Evolutionary conservation across 2,888 invertebrate species (phyloP).

Genomic region (Rhagium mordax): DNA sequence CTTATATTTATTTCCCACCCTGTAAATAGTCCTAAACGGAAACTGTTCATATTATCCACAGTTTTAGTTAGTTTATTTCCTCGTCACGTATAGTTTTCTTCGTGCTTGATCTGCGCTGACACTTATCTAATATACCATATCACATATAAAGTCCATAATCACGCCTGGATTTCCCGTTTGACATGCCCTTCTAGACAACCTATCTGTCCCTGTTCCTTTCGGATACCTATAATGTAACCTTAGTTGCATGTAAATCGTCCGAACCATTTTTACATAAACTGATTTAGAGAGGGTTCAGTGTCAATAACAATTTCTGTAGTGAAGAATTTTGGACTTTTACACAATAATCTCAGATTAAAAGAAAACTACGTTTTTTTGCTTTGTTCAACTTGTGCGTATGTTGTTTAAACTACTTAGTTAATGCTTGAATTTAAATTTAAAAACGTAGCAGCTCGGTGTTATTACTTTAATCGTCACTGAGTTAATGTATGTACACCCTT

Average conservation of each 20-base stretch:
- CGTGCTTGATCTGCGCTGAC: conserved; percentile 62
- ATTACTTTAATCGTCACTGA: not conserved
- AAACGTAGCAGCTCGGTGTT: not conserved
- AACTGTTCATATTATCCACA: conserved; percentile 24
- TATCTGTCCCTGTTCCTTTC: conserved; percentile 17
- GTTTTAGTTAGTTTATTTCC: conserved; percentile 55
- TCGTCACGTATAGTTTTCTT: conserved; percentile 59
- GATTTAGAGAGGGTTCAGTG: not conserved
- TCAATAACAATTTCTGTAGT: too few relatives aligned
- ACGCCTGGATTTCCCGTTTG: conserved; percentile 58
- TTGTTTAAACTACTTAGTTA: too few relatives aligned
- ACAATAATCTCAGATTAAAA: too few relatives aligned
- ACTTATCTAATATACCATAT: conserved; percentile 64
- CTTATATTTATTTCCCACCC: conserved; percentile 15
- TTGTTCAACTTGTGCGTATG: too few relatives aligned
- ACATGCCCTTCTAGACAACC: conserved; percentile 46
- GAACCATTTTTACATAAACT: not conserved
- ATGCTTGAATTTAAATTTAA: not conserved
- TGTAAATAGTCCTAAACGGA: not conserved
- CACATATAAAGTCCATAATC: conserved; percentile 62
- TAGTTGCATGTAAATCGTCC: conserved; percentile 23
- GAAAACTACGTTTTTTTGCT: too few relatives aligned
- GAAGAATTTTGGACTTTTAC: too few relatives aligned
- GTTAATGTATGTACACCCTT: not conserved
- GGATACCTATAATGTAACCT: conserved; percentile 21